Evolutionary conservation across 2,797 vertebrate species (phyloP).

Genomic region (Notoglanidium macrostoma): DNA sequence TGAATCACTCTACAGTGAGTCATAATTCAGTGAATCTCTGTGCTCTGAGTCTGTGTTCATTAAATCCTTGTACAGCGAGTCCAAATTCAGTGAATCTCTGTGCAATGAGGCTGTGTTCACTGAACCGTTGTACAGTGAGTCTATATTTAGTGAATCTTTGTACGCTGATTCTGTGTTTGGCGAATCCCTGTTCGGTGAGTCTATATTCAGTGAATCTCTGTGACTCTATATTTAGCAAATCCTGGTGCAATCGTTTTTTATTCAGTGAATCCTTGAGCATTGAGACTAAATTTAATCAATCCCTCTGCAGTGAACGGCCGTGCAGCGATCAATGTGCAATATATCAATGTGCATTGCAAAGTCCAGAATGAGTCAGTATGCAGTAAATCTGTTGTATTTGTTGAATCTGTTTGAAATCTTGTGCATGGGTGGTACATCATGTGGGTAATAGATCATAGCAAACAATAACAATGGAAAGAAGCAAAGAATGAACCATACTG

Average conservation of each 20-base stretch:
- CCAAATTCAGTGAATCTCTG: not conserved
- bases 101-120: not conserved
- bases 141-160: not conserved
- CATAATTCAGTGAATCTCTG: not conserved
- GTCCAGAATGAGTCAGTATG: not conserved
- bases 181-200: not conserved
- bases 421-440: constrained; percentile 33
- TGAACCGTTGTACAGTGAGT: not conserved
- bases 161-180: not conserved
- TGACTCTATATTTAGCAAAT: not conserved
- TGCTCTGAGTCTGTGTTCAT: not conserved
- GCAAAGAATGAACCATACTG: constrained; percentile 27
- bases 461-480: constrained; percentile 30
- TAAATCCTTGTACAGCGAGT: not conserved
- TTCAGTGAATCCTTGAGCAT: not conserved
- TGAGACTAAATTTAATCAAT: not conserved
- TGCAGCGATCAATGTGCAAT: not conserved
- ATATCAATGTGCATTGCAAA: not conserved
- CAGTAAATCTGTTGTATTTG: not conserved
- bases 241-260: not conserved
- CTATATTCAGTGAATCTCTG: not conserved
- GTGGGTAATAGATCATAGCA: constrained; percentile 29
- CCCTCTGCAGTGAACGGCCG: not conserved
- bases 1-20: constrained; percentile 3
- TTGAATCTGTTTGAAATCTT: constrained; percentile 25